A percentile compares a stretch with the other conserved stretches of the same genome.
These are phyloP conservation scores for Sciurus vulgaris DNA, from an alignment of 2,797 vertebrate genomes.

Conservation along the genomic window DNA sequence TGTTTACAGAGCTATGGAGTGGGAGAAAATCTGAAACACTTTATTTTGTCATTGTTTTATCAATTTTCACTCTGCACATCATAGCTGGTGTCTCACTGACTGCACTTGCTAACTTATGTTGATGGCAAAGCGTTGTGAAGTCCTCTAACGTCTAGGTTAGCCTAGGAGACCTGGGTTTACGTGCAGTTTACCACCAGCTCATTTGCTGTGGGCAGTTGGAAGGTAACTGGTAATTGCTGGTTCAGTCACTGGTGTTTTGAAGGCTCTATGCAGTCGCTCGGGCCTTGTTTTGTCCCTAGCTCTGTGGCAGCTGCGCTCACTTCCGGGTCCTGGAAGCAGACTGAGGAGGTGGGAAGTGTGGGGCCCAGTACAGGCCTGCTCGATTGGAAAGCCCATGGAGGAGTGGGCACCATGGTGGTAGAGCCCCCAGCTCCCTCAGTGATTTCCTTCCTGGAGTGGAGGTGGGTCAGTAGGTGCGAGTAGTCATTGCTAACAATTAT, in stretches of 20 bases:
- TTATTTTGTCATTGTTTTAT: background rate
- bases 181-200: fast-evolving
- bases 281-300: background rate
- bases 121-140: background rate
- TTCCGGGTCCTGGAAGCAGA: fast-evolving
- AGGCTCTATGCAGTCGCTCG: fast-evolving
- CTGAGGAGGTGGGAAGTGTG: fast-evolving
- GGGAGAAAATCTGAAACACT: background rate
- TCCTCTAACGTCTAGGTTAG: background rate
- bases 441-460: no score
- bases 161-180: no score
- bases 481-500: no score
- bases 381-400: fast-evolving
- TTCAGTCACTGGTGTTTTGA: background rate
- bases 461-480: background rate
- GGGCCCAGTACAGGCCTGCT: background rate
- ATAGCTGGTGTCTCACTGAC: background rate
- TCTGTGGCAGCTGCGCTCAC: fast-evolving
- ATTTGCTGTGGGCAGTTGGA: background rate
- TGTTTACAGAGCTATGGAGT: no score
- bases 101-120: fast-evolving
- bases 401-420: fast-evolving
- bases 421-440: fast-evolving
- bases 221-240: fast-evolving
- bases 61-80: background rate